Conservation (phyloP, 1,140 invertebrate genomes). For the Potamilus streckersoni region DNA sequence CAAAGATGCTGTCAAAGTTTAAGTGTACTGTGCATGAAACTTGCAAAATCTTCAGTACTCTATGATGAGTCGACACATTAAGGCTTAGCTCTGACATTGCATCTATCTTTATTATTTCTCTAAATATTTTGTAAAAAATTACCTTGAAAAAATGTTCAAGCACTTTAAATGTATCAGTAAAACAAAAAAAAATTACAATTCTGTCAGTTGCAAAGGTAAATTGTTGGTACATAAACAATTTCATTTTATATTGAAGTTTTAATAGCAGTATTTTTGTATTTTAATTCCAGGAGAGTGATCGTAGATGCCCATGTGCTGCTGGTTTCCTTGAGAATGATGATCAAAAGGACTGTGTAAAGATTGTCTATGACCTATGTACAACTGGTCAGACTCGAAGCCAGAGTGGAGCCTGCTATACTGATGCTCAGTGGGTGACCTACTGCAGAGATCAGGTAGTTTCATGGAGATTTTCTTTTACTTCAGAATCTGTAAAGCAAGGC, state of each 20-base stretch:
- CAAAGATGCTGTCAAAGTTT: too few species aligned
- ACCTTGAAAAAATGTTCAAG: too few species aligned
- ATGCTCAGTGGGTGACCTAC: constrained; percentile 44
- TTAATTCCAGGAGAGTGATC: constrained; percentile 52
- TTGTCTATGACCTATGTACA: constrained; percentile 56
- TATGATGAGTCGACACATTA: too few species aligned
- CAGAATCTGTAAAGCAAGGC: too few species aligned
- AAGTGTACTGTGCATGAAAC: too few species aligned
- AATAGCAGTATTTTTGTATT: constrained; percentile 7
- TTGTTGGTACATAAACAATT: neutral
- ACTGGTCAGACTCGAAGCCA: constrained; percentile 47
- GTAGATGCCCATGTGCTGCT: constrained; percentile 56
- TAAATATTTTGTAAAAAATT: too few species aligned
- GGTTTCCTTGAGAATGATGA: constrained; percentile 45
- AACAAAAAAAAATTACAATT: too few species aligned
- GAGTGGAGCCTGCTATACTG: constrained; percentile 52
- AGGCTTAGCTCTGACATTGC: too few species aligned
- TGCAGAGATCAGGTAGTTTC: constrained; percentile 37
- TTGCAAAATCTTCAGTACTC: too few species aligned
- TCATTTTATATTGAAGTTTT: neutral
- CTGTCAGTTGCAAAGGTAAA: neutral
- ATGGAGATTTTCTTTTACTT: too few species aligned
- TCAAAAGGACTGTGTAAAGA: constrained; percentile 55
- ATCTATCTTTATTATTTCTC: too few species aligned
- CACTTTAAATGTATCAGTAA: too few species aligned